Evolutionary conservation across 2,888 invertebrate species (phyloP).

Genomic region (Helleia helle): DNA sequence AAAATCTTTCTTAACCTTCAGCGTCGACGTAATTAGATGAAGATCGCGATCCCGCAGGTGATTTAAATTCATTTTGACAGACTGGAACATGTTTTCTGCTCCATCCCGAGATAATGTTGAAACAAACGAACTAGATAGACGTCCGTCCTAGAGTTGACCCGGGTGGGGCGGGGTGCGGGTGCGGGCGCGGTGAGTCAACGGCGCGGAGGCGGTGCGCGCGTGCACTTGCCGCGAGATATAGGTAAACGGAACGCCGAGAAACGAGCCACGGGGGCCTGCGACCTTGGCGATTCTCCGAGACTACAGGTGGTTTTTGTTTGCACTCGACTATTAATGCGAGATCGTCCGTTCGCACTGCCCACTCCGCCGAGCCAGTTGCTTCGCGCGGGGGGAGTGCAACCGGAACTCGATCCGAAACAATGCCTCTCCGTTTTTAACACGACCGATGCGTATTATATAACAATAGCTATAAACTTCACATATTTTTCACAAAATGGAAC

Average conservation of each 20-base stretch:
- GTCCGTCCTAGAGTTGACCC: slow-evolving; percentile 48
- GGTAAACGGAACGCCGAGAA: slow-evolving; percentile 67
- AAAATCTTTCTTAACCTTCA: background rate
- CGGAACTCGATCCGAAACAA: slow-evolving; percentile 49
- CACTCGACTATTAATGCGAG: slow-evolving; percentile 36
- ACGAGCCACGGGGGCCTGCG: slow-evolving; percentile 60
- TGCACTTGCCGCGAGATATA: slow-evolving; percentile 69
- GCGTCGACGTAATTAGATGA: no score
- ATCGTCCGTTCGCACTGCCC: slow-evolving; percentile 43
- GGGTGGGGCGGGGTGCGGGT: slow-evolving; percentile 28
- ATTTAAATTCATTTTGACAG: no score
- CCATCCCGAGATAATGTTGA: slow-evolving; percentile 1
- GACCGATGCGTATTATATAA: slow-evolving; percentile 30
- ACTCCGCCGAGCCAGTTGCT: slow-evolving; percentile 29
- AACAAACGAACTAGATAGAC: slow-evolving; percentile 25
- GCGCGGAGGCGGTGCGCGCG: slow-evolving; percentile 50
- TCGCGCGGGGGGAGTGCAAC: slow-evolving; percentile 38
- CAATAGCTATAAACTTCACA: no score
- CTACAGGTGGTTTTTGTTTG: slow-evolving; percentile 73
- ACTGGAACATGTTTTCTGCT: no score
- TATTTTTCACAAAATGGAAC: no score
- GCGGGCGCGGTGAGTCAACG: slow-evolving; percentile 49
- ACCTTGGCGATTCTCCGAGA: slow-evolving; percentile 67
- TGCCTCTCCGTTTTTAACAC: no score
- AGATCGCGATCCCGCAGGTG: no score